Evolutionary conservation across 1,140 invertebrate genomes (phyloP).

Genomic region (Trichonephila clavipes): DNA sequence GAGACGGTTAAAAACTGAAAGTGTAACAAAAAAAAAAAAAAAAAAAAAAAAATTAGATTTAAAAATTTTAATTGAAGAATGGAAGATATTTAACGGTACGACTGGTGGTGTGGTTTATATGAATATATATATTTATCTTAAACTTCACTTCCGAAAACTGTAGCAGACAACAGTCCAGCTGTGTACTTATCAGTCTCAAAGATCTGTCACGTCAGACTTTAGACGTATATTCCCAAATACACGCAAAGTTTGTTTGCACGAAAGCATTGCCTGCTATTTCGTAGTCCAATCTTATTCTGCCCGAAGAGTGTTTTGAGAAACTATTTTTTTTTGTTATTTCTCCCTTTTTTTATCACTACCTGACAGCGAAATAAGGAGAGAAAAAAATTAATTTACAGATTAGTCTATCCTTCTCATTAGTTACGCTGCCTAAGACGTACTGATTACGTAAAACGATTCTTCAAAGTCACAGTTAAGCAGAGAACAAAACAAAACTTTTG

Average conservation of each 20-base stretch:
- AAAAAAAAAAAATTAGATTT: no score
- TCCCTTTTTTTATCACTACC: background rate
- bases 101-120: background rate
- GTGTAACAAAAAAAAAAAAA: no score
- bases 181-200: constrained; percentile 5
- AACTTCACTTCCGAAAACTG: background rate
- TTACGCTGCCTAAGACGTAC: background rate
- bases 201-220: background rate
- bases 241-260: background rate
- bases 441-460: background rate
- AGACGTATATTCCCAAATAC: background rate
- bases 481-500: background rate
- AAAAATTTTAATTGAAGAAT: background rate
- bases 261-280: background rate
- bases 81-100: background rate
- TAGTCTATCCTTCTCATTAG: background rate
- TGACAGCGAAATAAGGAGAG: background rate
- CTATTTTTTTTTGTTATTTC: background rate
- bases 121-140: no score
- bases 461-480: background rate
- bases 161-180: constrained; percentile 21
- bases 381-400: background rate
- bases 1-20: no score
- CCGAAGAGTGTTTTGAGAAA: background rate
- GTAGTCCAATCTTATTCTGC: constrained; percentile 1